Evolutionary conservation across 2,888 invertebrate genomes (phyloP).

Genomic region (Galerucella nymphaeae): DNA sequence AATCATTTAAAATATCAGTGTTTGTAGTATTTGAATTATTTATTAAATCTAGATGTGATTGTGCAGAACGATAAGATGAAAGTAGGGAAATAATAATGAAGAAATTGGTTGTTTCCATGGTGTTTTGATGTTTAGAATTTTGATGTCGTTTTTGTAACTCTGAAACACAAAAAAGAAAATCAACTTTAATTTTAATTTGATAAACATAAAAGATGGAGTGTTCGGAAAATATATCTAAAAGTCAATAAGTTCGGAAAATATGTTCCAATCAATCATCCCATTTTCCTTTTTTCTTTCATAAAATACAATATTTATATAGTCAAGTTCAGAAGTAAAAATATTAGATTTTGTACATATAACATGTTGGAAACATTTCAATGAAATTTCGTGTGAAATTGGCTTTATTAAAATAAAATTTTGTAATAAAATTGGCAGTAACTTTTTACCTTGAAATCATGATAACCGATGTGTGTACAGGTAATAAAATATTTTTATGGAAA

Average conservation of each 20-base stretch:
- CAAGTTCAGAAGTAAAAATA: no score
- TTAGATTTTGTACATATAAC: no score
- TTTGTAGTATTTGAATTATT: conserved; percentile 10
- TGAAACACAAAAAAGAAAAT: conserved; percentile 12
- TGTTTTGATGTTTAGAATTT: background rate
- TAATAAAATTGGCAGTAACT: background rate
- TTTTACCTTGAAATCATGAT: background rate
- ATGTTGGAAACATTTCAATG: background rate
- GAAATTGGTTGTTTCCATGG: background rate
- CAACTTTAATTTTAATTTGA: no score
- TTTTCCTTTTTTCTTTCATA: no score
- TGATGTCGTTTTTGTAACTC: background rate
- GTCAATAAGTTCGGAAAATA: no score
- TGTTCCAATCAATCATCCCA: no score
- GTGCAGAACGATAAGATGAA: conserved; percentile 6
- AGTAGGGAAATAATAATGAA: background rate
- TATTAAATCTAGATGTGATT: conserved; percentile 2
- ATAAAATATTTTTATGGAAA: conserved; percentile 1
- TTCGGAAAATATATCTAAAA: no score
- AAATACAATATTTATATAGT: no score
- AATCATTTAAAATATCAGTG: background rate
- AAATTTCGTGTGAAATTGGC: background rate
- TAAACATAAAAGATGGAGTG: no score
- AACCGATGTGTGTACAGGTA: background rate
- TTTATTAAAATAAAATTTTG: background rate